Evolutionary conservation across 1,140 invertebrate species (phyloP).

Genomic region (Pomacea maculata): DNA sequence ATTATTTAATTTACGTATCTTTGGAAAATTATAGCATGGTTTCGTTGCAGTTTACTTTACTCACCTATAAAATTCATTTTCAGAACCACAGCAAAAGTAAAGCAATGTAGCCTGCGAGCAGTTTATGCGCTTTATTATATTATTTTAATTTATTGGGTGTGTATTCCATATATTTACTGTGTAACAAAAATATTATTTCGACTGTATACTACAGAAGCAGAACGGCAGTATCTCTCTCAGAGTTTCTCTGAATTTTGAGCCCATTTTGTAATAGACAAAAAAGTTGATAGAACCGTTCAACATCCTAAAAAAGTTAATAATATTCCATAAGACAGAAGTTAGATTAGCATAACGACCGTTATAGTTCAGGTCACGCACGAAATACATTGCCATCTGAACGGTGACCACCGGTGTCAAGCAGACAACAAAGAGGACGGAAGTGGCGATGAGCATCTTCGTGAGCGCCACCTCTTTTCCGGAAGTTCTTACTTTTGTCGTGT

Average conservation of each 20-base stretch:
- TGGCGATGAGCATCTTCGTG: neutral
- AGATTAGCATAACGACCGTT: slow-evolving; percentile 22
- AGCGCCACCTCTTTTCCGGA: no score
- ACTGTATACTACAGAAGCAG: neutral
- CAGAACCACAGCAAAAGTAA: no score
- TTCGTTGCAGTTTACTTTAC: no score
- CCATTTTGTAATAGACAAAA: slow-evolving; percentile 21
- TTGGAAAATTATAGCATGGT: no score
- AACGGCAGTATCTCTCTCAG: neutral
- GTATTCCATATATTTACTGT: no score
- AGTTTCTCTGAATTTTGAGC: slow-evolving; percentile 18
- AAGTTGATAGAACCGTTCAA: slow-evolving; percentile 23
- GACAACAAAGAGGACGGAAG: slow-evolving; percentile 1
- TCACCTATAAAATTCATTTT: no score
- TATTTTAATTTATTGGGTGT: no score
- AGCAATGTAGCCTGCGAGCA: no score
- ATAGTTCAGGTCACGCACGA: slow-evolving; percentile 20
- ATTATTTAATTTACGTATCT: no score
- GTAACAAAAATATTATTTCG: no score
- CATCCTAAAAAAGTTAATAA: slow-evolving; percentile 11
- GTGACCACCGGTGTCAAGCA: neutral
- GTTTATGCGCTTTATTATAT: no score
- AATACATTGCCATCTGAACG: slow-evolving; percentile 9
- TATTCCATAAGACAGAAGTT: slow-evolving; percentile 16
- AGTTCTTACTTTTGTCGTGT: no score